Percentiles rank a stretch among this genome's conserved stretches.
Conservation (phyloP, 2,888 invertebrate genomes). For the Eurytoma adleriae region DNA sequence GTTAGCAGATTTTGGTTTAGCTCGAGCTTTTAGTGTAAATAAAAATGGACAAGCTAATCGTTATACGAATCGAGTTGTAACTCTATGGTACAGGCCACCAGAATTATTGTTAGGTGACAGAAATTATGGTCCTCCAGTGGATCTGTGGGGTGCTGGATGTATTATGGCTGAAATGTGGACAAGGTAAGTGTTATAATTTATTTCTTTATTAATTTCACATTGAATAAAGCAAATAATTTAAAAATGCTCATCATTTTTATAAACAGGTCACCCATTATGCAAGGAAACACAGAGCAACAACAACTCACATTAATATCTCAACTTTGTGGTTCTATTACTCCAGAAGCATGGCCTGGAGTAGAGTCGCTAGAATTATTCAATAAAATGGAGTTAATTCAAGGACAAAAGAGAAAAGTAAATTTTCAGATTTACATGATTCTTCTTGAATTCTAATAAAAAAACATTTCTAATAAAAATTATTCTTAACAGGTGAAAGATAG, state of each 20-base stretch:
- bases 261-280: slow-evolving; percentile 90
- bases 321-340: slow-evolving; percentile 96
- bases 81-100: slow-evolving; percentile 93
- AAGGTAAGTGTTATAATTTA: slow-evolving; percentile 70
- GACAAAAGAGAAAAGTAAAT: slow-evolving; percentile 91
- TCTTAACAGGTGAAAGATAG: slow-evolving; percentile 85
- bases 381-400: slow-evolving; percentile 91
- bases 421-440: slow-evolving; percentile 19
- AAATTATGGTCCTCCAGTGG: slow-evolving; percentile 97
- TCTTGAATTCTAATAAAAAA: neutral
- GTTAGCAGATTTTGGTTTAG: slow-evolving; percentile 98
- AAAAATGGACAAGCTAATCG: slow-evolving; percentile 90
- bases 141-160: slow-evolving; percentile 98
- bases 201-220: neutral
- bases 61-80: slow-evolving; percentile 99
- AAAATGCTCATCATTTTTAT: neutral
- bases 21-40: slow-evolving; percentile 93
- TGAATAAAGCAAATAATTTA: neutral
- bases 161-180: slow-evolving; percentile 99
- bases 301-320: slow-evolving; percentile 96
- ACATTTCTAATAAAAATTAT: slow-evolving; percentile 20
- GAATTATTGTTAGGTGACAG: slow-evolving; percentile 87
- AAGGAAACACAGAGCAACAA: slow-evolving; percentile 97
- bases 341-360: slow-evolving; percentile 95
- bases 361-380: slow-evolving; percentile 91